These are phyloP conservation scores for Dicranocentrus wangi DNA, from an alignment of 2,888 invertebrate genomes.

Conservation along the genomic window DNA sequence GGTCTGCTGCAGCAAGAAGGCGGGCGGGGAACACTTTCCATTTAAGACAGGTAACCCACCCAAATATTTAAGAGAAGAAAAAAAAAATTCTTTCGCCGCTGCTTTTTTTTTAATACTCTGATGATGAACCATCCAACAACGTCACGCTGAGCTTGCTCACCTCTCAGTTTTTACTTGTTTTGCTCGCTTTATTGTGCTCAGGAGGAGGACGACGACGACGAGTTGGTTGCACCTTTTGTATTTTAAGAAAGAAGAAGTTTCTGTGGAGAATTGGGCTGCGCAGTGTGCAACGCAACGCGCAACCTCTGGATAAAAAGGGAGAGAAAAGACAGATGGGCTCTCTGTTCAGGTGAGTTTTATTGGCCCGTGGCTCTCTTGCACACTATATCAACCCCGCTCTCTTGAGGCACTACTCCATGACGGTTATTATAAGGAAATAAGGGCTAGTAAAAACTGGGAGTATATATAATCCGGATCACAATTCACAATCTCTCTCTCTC, in stretches of 20 bases:
- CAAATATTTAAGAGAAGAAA: slow-evolving; percentile 67
- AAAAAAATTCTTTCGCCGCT: slow-evolving; percentile 53
- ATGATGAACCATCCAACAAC: slow-evolving; percentile 1
- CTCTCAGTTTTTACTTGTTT: slow-evolving; percentile 16
- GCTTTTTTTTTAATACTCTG: slow-evolving; percentile 38
- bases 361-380: slow-evolving; percentile 62
- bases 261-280: background rate
- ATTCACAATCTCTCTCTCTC: slow-evolving; percentile 5
- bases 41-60: slow-evolving; percentile 64
- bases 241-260: no score
- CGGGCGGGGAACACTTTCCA: slow-evolving; percentile 60
- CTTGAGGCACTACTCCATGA: background rate
- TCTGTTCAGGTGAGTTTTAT: slow-evolving; percentile 48
- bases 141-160: slow-evolving; percentile 44
- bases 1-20: background rate
- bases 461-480: background rate
- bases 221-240: no score
- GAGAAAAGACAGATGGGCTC: slow-evolving; percentile 53
- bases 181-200: slow-evolving; percentile 29
- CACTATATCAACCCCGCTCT: background rate
- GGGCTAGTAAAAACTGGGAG: background rate
- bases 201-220: background rate
- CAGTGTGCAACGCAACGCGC: no score
- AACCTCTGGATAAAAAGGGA: slow-evolving; percentile 52
- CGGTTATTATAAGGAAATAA: background rate